These are phyloP conservation scores for Diogma glabrata DNA, from an alignment of 2,888 invertebrate species.

Conservation along the genomic window DNA sequence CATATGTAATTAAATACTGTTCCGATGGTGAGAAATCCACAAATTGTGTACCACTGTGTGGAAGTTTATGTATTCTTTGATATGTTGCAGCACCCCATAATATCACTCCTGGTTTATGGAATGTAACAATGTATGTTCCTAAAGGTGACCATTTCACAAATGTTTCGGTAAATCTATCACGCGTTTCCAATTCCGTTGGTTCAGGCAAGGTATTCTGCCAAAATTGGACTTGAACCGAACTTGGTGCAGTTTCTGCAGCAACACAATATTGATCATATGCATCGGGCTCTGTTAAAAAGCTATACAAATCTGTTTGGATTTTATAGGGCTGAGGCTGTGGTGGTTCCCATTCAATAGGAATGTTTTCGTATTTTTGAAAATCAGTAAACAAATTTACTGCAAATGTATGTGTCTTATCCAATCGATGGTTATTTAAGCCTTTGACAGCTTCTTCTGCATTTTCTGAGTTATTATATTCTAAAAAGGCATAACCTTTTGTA, in stretches of 20 bases:
- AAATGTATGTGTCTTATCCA: constrained; percentile 94
- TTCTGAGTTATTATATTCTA: constrained; percentile 75
- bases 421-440: constrained; percentile 78
- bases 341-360: constrained; percentile 86
- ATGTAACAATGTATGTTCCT: constrained; percentile 92
- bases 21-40: constrained; percentile 98
- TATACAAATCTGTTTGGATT: constrained; percentile 84
- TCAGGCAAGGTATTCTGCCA: constrained; percentile 87
- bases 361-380: constrained; percentile 84
- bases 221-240: constrained; percentile 63
- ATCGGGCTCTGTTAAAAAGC: constrained; percentile 87
- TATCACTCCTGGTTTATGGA: constrained; percentile 90
- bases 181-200: constrained; percentile 67
- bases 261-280: constrained; percentile 93
- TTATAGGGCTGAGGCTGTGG: constrained; percentile 82
- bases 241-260: constrained; percentile 69
- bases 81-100: constrained; percentile 96
- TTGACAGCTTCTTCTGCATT: constrained; percentile 85
- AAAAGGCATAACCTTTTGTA: constrained; percentile 87
- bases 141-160: constrained; percentile 96
- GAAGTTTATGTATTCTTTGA: constrained; percentile 82
- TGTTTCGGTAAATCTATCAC: constrained; percentile 89
- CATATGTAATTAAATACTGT: constrained; percentile 90
- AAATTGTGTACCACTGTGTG: constrained; percentile 81
- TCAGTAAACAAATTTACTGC: constrained; percentile 89